phyloP scores from a whole-genome alignment of 1,140 invertebrate genomes.

The Drosophila arizonae region DNA sequence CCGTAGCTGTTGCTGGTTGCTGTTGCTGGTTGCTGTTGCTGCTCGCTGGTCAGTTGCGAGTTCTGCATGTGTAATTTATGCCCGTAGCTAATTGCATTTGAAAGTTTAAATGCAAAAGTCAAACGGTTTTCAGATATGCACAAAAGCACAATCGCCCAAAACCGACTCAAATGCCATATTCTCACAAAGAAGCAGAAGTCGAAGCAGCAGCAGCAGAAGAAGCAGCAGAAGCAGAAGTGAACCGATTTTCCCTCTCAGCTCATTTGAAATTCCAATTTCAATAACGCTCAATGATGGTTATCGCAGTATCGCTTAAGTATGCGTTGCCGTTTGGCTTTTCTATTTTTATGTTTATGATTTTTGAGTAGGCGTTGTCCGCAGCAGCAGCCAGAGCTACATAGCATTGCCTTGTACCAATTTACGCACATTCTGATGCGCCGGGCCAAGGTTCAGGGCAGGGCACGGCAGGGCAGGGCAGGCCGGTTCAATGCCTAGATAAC shows the following conservation, averaged over 20 bases:
- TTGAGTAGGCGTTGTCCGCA: slow-evolving; percentile 73
- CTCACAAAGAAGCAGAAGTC: slow-evolving; percentile 46
- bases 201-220: slow-evolving; percentile 23
- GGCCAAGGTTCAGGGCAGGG: slow-evolving; percentile 76
- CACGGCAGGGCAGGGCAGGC: slow-evolving; percentile 40
- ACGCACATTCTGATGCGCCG: slow-evolving; percentile 60
- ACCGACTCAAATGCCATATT: slow-evolving; percentile 40
- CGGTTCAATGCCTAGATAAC: slow-evolving; percentile 54
- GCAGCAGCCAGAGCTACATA: slow-evolving; percentile 29
- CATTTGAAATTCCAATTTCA: slow-evolving; percentile 79
- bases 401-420: slow-evolving; percentile 73
- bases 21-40: slow-evolving; percentile 25
- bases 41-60: slow-evolving; percentile 41
- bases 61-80: slow-evolving; percentile 69
- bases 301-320: slow-evolving; percentile 45
- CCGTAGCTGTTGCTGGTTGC: neutral
- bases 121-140: slow-evolving; percentile 76
- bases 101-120: slow-evolving; percentile 80
- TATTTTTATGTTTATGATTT: slow-evolving; percentile 24
- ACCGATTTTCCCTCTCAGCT: slow-evolving; percentile 50
- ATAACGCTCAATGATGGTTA: slow-evolving; percentile 79
- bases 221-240: slow-evolving; percentile 12
- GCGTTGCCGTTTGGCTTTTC: slow-evolving; percentile 7
- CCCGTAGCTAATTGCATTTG: slow-evolving; percentile 75
- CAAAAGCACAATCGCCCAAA: slow-evolving; percentile 49